A percentile compares a stretch with the other conserved stretches of the same genome.
phyloP scores from a whole-genome alignment of 2,113 vertebrate genomes.

The Clarias batrachus region DNA sequence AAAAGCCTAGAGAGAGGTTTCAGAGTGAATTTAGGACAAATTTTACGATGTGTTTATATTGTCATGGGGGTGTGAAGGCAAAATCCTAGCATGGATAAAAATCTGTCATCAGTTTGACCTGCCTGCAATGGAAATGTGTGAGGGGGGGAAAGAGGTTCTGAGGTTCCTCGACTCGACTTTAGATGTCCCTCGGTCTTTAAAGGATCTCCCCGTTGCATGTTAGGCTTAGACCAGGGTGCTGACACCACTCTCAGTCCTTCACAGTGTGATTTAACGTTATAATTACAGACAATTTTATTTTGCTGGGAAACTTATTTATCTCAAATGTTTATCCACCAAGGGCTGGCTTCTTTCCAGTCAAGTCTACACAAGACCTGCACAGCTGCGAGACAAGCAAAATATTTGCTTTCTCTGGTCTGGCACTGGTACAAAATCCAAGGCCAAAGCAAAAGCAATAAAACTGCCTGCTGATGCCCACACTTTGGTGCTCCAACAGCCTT shows the following conservation, averaged over 20 bases:
- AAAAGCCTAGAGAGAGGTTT: constrained; percentile 16
- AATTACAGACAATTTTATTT: constrained; percentile 56
- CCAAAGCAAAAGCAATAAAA: constrained; percentile 49
- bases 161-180: constrained; percentile 62
- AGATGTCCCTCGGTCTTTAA: constrained; percentile 50
- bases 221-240: constrained; percentile 12
- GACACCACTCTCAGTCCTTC: constrained; percentile 37
- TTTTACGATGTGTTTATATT: constrained; percentile 30
- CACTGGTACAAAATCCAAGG: constrained; percentile 52
- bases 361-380: constrained; percentile 53
- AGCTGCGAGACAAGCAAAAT: constrained; percentile 56
- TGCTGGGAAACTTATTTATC: constrained; percentile 49
- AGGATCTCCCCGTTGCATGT: constrained; percentile 41
- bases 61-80: constrained; percentile 47
- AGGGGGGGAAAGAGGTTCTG: constrained; percentile 46
- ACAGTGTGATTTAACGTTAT: constrained; percentile 55
- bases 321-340: constrained; percentile 48
- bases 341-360: constrained; percentile 44
- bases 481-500: constrained; percentile 29
- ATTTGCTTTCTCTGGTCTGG: constrained; percentile 59
- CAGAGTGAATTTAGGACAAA: constrained; percentile 26
- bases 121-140: constrained; percentile 56
- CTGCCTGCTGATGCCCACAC: constrained; percentile 48
- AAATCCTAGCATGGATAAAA: constrained; percentile 56
- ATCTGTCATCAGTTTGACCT: constrained; percentile 61